phyloP scores from a whole-genome alignment of 2,888 invertebrate species.

The Parasteatoda lunata region DNA sequence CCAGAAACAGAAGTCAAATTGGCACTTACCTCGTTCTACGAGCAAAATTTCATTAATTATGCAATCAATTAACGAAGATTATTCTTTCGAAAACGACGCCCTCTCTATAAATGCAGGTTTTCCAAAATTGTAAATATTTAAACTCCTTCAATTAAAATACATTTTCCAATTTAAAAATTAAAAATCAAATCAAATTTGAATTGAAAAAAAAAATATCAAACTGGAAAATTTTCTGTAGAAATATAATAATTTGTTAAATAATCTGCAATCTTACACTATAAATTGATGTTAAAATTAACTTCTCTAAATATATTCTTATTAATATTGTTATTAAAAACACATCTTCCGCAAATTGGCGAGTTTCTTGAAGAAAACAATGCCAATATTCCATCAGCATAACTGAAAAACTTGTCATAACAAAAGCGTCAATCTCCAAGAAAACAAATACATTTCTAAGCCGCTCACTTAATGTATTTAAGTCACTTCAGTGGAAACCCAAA shows the following conservation, averaged over 20 bases:
- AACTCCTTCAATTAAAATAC: conserved; percentile 54
- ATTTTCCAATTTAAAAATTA: conserved; percentile 51
- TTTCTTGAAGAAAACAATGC: too few relatives aligned
- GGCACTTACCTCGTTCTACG: background rate
- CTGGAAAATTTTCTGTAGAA: too few relatives aligned
- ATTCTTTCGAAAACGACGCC: conserved; percentile 1
- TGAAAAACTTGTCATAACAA: too few relatives aligned
- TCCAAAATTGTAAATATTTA: conserved; percentile 49
- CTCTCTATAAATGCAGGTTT: conserved; percentile 23
- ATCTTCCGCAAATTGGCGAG: too few relatives aligned
- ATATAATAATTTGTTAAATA: too few relatives aligned
- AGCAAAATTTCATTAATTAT: conserved; percentile 36
- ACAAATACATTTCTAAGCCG: background rate
- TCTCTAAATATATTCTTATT: too few relatives aligned
- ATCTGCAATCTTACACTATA: too few relatives aligned
- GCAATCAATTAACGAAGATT: conserved; percentile 55
- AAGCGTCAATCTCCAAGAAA: too few relatives aligned
- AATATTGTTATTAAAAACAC: too few relatives aligned
- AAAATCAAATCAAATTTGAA: background rate
- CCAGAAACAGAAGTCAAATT: background rate
- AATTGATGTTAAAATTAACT: too few relatives aligned
- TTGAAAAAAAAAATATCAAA: too few relatives aligned
- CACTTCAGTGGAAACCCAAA: background rate
- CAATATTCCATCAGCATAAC: too few relatives aligned
- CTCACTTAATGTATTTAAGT: background rate